A percentile compares a stretch with the other conserved stretches of the same genome.
phyloP scores from a whole-genome alignment of 1,140 invertebrate species.

The Drosophila subobscura region DNA sequence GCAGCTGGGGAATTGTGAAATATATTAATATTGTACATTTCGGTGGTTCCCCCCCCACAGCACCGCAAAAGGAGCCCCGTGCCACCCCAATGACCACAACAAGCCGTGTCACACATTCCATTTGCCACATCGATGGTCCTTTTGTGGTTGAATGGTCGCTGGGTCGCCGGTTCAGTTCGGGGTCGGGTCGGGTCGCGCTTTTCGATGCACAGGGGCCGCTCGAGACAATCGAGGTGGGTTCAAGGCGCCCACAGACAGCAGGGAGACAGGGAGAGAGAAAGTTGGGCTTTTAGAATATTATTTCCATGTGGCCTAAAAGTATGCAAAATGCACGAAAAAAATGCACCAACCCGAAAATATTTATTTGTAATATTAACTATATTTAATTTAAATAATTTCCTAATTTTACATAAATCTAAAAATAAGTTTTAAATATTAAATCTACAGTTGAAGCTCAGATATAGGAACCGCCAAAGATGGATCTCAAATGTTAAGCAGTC shows the following conservation, averaged over 20 bases:
- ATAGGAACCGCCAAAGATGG: too few relatives aligned
- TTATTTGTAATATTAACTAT: too few relatives aligned
- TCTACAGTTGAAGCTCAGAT: too few relatives aligned
- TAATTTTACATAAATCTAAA: too few relatives aligned
- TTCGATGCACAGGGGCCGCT: too few relatives aligned
- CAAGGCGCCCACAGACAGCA: background rate
- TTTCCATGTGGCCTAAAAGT: too few relatives aligned
- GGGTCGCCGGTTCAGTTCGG: background rate
- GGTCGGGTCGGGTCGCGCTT: background rate
- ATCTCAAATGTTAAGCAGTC: too few relatives aligned
- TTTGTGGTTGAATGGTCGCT: conserved; percentile 46
- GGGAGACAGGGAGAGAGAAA: background rate
- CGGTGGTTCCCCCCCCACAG: conserved; percentile 41
- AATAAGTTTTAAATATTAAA: too few relatives aligned
- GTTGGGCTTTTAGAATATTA: too few relatives aligned
- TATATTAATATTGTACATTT: conserved; percentile 82
- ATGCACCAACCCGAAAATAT: too few relatives aligned
- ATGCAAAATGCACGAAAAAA: too few relatives aligned
- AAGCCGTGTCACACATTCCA: conserved; percentile 29
- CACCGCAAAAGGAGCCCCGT: background rate
- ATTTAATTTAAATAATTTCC: too few relatives aligned
- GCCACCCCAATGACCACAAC: conserved; percentile 15
- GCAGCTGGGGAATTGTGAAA: conserved; percentile 81
- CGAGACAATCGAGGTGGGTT: background rate
- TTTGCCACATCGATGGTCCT: conserved; percentile 47